phyloP scores from a whole-genome alignment of 2,113 vertebrate species.

The Pelmatolapia mariae region DNA sequence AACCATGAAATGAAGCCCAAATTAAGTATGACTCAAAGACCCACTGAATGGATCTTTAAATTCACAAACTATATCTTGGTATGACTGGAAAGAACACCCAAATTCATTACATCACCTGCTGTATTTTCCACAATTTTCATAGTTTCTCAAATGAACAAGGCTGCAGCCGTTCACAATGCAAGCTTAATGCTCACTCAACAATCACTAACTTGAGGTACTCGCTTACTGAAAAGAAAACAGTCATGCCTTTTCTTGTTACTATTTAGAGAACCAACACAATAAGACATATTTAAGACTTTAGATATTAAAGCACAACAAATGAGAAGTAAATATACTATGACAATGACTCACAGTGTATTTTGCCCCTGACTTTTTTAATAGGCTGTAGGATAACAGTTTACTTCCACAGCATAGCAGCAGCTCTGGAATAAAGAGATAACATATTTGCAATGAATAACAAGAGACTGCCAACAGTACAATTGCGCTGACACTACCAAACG shows the following conservation, averaged over 20 bases:
- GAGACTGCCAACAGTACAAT: slow-evolving; percentile 22
- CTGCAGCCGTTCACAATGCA: background rate
- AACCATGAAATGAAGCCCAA: background rate
- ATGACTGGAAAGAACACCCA: background rate
- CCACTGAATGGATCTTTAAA: background rate
- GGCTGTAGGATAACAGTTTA: slow-evolving; percentile 33
- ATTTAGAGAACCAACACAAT: background rate
- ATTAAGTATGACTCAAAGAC: background rate
- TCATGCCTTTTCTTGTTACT: background rate
- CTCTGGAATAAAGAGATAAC: slow-evolving; percentile 56
- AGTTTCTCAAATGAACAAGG: slow-evolving; percentile 23
- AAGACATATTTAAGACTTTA: background rate
- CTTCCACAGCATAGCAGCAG: background rate
- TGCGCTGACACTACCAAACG: slow-evolving; percentile 25
- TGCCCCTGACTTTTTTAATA: slow-evolving; percentile 21
- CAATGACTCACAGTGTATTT: slow-evolving; percentile 11
- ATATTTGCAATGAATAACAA: slow-evolving; percentile 33
- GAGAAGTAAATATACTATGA: slow-evolving; percentile 20
- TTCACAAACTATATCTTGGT: background rate
- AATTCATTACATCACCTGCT: background rate
- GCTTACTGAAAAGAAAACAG: background rate
- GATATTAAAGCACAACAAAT: slow-evolving; percentile 7
- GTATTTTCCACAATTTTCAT: background rate
- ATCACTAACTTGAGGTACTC: background rate
- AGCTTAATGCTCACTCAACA: background rate